Evolutionary conservation across 2,888 invertebrate genomes (phyloP), one percentile per base, ranked within the genome.

Genomic region (Protodeltote pygarga): DNA sequence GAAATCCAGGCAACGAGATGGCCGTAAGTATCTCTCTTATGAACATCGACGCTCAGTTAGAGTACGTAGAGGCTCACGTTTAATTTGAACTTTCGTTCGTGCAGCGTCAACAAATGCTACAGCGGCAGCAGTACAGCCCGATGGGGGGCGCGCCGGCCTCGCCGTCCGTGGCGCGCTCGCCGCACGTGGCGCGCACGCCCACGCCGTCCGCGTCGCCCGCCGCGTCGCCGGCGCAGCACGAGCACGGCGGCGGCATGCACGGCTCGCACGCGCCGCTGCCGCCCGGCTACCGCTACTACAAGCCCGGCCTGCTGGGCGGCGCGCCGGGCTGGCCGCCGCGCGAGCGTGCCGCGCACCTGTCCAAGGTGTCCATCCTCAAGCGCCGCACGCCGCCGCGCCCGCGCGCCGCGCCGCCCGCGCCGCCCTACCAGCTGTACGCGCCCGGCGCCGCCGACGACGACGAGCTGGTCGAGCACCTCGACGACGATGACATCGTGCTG

Each of bases 231-330:
- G 86, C 87, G 23, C 82, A 2, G 16, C 51, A 42, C 16, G 66
- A 64, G 9, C 68, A 65, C 41, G 73, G 73, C 10, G 71, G 73
- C 0, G 83, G 88, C 28, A 93, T 78, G 83, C 65, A 46, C 15
- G 60, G 50, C 0, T 19, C 44, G 27, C 94, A 93, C 76, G 60
- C 53, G 33, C 94, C 95, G 0, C 71, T 93, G n/a, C 93, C 94
- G 1, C 91, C 93, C 14, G 90, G 92, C 42, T 94, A 94, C 69
- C 88, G 94, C 29, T 95, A 94, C 77, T 90, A 93, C 63, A 94
- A 93, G 69, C 87, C 94, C 2, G 96, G 92, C 49, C 83, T 95
- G 2, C 82, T 93, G 51, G 95, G 95, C 13, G 95, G 95, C 3
- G 93, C 95, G 0, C 93, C 94, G 0, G 92, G 93, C 86, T 95